Conservation (phyloP, 2,888 invertebrate species). For the Drosophila buzzatii region DNA sequence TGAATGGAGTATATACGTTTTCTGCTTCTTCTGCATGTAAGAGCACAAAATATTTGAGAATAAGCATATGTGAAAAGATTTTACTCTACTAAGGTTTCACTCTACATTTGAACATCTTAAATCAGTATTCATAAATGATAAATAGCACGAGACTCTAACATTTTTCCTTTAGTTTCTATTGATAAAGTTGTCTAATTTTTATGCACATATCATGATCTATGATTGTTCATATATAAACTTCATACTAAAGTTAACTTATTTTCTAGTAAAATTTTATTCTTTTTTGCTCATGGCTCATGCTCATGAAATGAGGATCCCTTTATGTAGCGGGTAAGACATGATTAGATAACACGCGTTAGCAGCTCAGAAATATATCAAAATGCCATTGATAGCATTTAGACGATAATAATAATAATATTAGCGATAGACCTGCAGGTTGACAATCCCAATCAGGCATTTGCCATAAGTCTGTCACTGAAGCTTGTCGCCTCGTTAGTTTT, state of each 20-base stretch:
- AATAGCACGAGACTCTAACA: too few species aligned
- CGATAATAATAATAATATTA: slow-evolving; percentile 12
- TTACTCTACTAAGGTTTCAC: too few species aligned
- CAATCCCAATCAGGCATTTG: slow-evolving; percentile 33
- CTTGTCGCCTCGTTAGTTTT: slow-evolving; percentile 19
- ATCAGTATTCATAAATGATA: too few species aligned
- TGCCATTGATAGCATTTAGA: not conserved
- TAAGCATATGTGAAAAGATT: not conserved
- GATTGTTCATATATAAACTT: not conserved
- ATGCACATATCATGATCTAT: not conserved
- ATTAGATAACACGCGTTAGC: slow-evolving; percentile 25
- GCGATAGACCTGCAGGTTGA: not conserved
- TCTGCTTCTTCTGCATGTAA: not conserved
- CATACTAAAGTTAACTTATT: not conserved
- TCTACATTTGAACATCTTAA: too few species aligned
- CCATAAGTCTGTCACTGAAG: slow-evolving; percentile 13
- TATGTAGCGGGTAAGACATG: not conserved
- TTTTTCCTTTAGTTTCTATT: too few species aligned
- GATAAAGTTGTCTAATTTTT: not conserved
- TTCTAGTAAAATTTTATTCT: too few species aligned
- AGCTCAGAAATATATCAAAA: not conserved
- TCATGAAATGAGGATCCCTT: not conserved
- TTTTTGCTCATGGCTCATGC: too few species aligned
- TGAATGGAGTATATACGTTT: not conserved
- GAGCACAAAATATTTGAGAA: not conserved